Evolutionary conservation across 1,140 invertebrate species (phyloP), one percentile per base, ranked within the genome.

Genomic region (Triops cancriformis): DNA sequence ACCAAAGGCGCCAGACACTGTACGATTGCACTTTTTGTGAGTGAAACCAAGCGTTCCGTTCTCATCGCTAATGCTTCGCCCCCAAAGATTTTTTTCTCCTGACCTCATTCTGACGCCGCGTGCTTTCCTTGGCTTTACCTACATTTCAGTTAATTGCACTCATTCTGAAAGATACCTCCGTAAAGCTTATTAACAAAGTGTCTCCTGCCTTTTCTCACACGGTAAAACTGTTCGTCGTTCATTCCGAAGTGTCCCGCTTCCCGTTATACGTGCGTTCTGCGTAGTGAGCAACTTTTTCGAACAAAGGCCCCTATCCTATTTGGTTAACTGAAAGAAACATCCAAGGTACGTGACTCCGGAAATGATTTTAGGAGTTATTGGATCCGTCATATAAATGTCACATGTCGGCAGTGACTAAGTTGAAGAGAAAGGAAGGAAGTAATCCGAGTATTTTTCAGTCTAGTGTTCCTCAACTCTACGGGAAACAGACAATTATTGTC

Each of bases 1-100:
- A 64, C 51, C 51, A 64, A 64, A 64, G 51, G 51, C 51, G 51
- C 51, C 51, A 64, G 51, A 64, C 51, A 64, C 51, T 64, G 14
- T 18, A 64, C 31, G 10, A 64, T 64, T 64, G 51, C 51, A 64
- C 51, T 64, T 64, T 14, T 64, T 64, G 14, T 64, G 51, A 64
- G 23, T 23, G 51, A 23, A 64, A 64, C 10, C 10, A 64, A 9
- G 51, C 51, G 14, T 18, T 64, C 18, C 10, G 51, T 14, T 64
- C 18, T 23, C 51, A 64, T 64, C 23, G 14, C 23, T 64, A 64
- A 18, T 23, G 51, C 51, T 64, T 64, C 1, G 10, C 23, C 23
- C 51, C 6, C 5, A 23, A 23, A 64, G 7, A 18, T 64, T 64
- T 23, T 37, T 37, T 7, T 7, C 31, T 4, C 18, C n/a, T 64